Conservation (phyloP, 2,797 vertebrate species). For the Sebastes iracundus region DNA sequence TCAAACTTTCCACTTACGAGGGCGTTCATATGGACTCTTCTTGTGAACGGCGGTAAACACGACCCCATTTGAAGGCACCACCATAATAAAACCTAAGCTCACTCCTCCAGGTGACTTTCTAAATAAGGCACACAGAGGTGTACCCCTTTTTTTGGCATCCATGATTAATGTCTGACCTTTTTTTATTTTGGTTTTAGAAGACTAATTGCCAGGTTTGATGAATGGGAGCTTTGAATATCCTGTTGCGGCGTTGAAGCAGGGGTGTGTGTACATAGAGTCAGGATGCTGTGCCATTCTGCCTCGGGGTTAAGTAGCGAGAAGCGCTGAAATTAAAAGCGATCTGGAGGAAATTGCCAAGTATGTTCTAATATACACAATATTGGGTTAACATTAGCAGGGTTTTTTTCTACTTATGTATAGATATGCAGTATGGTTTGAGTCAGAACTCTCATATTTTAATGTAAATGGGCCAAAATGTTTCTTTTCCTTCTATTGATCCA, state of each 20-base stretch:
- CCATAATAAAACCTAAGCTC: not conserved
- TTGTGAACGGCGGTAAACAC: no score
- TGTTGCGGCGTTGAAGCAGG: constrained; percentile 18
- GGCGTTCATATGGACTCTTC: no score
- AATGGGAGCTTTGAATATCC: constrained; percentile 33
- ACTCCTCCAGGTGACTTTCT: constrained; percentile 8
- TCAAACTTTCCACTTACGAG: no score
- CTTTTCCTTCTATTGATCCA: not conserved
- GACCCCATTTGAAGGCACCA: no score
- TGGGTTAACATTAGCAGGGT: constrained; percentile 14
- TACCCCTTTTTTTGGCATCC: not conserved
- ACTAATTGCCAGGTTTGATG: constrained; percentile 44
- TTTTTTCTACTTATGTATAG: constrained; percentile 24
- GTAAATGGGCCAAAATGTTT: constrained; percentile 47
- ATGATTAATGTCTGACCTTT: constrained; percentile 48
- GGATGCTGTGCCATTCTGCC: constrained; percentile 46
- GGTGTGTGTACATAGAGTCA: constrained; percentile 8
- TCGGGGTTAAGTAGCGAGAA: constrained; percentile 5
- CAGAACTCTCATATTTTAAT: constrained; percentile 10
- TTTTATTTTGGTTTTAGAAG: constrained; percentile 24
- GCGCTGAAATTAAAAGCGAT: constrained; percentile 1
- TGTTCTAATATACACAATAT: constrained; percentile 1
- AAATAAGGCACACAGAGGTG: not conserved
- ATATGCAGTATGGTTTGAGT: constrained; percentile 26
- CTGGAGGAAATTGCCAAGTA: constrained; percentile 56